Evolutionary conservation across 2,888 invertebrate genomes (phyloP).

Genomic region (Hirtodrosophila alboralis): DNA sequence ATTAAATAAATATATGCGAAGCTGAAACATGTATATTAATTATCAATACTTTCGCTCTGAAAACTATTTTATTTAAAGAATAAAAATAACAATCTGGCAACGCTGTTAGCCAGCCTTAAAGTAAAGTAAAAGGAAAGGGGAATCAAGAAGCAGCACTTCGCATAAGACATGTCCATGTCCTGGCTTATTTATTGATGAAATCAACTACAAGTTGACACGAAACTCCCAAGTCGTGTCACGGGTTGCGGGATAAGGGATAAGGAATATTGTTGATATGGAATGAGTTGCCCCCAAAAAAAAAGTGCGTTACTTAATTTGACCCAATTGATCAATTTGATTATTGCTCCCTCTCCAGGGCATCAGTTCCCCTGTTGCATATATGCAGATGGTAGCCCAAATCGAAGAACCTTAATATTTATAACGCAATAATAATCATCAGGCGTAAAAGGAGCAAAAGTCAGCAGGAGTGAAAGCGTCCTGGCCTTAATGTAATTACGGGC

Average conservation of each 20-base stretch:
- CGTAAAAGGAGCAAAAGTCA: slow-evolving; percentile 31
- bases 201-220: slow-evolving; percentile 72
- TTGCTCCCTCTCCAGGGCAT: not conserved
- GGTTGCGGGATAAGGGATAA: slow-evolving; percentile 1
- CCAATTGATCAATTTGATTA: slow-evolving; percentile 73
- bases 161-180: slow-evolving; percentile 39
- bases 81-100: slow-evolving; percentile 47
- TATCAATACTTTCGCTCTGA: too few relatives aligned
- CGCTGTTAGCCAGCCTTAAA: slow-evolving; percentile 4
- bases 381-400: slow-evolving; percentile 57
- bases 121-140: not conserved
- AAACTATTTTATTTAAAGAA: too few relatives aligned
- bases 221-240: slow-evolving; percentile 36
- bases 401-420: slow-evolving; percentile 44
- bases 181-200: slow-evolving; percentile 73
- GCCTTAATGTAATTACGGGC: slow-evolving; percentile 67
- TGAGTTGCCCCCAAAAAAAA: slow-evolving; percentile 13
- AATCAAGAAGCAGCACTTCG: slow-evolving; percentile 12
- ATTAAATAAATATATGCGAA: too few relatives aligned
- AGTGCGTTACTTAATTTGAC: slow-evolving; percentile 69
- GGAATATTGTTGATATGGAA: not conserved
- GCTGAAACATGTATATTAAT: too few relatives aligned
- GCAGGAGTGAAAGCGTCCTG: slow-evolving; percentile 30
- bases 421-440: slow-evolving; percentile 37
- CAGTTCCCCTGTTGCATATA: slow-evolving; percentile 25